Percentiles rank a stretch among this genome's conserved stretches.
Evolutionary conservation across 2,113 vertebrate genomes (phyloP).

Genomic region (Crotalus viridis): DNA sequence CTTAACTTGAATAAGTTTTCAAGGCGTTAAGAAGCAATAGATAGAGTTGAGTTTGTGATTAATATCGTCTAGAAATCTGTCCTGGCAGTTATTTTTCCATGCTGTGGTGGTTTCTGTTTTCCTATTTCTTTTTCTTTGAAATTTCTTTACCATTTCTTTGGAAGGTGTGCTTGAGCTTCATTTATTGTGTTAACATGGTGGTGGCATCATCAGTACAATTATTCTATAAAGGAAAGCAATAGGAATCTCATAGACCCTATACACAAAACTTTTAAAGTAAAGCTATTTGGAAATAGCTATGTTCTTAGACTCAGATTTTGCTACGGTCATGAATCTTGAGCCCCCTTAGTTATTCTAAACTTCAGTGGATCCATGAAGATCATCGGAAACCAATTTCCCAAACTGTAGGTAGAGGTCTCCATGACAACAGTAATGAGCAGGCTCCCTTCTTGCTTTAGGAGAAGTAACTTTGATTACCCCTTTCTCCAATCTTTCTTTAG

Average conservation of each 20-base stretch:
- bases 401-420: background rate
- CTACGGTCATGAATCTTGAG: background rate
- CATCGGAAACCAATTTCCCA: background rate
- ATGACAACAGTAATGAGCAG: background rate
- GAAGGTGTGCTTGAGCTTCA: background rate
- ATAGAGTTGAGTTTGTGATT: background rate
- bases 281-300: background rate
- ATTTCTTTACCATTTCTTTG: background rate
- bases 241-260: background rate
- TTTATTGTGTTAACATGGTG: background rate
- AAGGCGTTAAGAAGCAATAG: background rate
- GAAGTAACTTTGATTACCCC: background rate
- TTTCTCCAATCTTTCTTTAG: background rate
- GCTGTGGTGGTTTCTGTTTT: background rate
- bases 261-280: background rate
- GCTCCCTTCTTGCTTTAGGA: background rate
- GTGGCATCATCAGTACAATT: background rate
- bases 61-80: background rate
- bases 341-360: background rate
- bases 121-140: background rate
- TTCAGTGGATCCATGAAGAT: background rate
- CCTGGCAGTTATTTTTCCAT: background rate
- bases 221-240: background rate
- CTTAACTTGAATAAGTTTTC: background rate
- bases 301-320: background rate